These are phyloP conservation scores for Octopus bimaculoides DNA, from an alignment of 1,140 invertebrate genomes.

Conservation along the genomic window DNA sequence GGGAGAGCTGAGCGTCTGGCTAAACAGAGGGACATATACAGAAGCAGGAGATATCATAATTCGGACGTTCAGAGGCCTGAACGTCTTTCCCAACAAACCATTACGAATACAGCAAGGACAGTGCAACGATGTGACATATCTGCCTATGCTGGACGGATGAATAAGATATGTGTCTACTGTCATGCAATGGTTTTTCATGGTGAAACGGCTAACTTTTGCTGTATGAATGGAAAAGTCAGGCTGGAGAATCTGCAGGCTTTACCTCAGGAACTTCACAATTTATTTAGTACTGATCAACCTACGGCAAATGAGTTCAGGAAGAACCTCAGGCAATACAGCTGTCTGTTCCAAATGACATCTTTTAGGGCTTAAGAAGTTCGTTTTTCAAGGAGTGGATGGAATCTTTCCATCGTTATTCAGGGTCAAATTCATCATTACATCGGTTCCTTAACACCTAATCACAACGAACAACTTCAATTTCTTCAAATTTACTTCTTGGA, in stretches of 20 bases:
- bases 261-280: background rate
- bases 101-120: no score
- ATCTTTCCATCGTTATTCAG: background rate
- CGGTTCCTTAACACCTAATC: no score
- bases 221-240: background rate
- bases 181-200: background rate
- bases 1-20: no score
- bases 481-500: background rate
- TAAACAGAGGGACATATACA: no score
- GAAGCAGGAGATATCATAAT: no score
- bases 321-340: conserved; percentile 3
- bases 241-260: no score
- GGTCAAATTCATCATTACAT: conserved; percentile 7
- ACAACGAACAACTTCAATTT: background rate
- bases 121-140: no score
- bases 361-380: no score
- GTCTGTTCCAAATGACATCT: background rate
- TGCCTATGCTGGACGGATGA: background rate
- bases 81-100: no score
- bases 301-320: background rate
- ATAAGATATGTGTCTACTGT: background rate
- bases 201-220: background rate
- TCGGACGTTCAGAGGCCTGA: no score
- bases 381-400: conserved; percentile 2
- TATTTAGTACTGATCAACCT: background rate